These are phyloP conservation scores for Sphyrna mokarran DNA, from an alignment of 2,113 vertebrate genomes.

Conservation along the genomic window DNA sequence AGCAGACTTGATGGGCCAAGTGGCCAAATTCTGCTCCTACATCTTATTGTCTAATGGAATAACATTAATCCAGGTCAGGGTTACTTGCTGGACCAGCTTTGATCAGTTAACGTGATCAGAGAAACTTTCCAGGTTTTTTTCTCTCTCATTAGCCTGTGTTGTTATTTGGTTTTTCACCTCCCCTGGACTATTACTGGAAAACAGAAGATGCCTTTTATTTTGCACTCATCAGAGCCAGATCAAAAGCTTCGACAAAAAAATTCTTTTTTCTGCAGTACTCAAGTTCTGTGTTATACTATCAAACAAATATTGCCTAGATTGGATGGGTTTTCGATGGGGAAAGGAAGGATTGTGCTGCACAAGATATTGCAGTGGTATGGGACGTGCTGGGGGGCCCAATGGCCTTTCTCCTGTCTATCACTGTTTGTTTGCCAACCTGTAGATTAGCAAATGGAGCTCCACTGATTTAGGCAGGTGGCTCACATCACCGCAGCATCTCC, in stretches of 20 bases:
- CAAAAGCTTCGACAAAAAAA: too few species aligned
- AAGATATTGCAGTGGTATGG: background rate
- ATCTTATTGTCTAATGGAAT: too few species aligned
- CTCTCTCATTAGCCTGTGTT: background rate
- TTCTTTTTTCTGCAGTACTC: too few species aligned
- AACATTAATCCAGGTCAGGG: background rate
- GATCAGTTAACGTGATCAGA: background rate
- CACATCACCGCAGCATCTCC: background rate
- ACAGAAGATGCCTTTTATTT: too few species aligned
- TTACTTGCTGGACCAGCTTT: background rate
- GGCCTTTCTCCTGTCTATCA: background rate
- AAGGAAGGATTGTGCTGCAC: background rate
- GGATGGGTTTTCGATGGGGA: background rate
- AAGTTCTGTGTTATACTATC: too few species aligned
- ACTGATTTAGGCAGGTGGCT: too few species aligned
- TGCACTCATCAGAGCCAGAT: too few species aligned
- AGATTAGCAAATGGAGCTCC: background rate
- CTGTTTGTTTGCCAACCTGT: background rate
- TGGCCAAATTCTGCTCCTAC: too few species aligned
- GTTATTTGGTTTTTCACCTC: background rate
- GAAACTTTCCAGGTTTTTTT: background rate
- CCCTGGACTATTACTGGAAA: too few species aligned
- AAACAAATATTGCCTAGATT: background rate
- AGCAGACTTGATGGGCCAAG: too few species aligned
- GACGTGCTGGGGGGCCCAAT: background rate